Evolutionary conservation across 2,888 invertebrate genomes (phyloP), one percentile per base, ranked within the genome.

Genomic region (Thalpophila matura): DNA sequence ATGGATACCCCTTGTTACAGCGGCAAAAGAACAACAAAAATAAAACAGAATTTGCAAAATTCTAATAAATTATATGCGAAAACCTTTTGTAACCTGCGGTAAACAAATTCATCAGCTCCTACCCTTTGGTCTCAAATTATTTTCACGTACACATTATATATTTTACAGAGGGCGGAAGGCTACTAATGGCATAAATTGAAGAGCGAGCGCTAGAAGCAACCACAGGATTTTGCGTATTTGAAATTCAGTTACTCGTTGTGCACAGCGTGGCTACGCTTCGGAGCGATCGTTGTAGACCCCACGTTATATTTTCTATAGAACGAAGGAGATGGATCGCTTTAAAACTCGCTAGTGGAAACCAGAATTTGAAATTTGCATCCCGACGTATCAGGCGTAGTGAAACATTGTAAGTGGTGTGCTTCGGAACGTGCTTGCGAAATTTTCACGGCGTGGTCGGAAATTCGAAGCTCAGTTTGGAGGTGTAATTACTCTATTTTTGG

Each of bases 181-280:
- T 88, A 89, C 89, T 91, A 92, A 91, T 91, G 89, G 91, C 87
- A 91, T 90, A 91, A 91, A 92, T 91, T 92, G 89, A 89, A 90
- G 89, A 90, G 88, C 87, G 87, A 87, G 86, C 86, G 87, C 83
- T 88, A 78, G 85, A 88, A 87, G 88, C 83, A 88, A 88, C 91
- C 89, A 82, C 90, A 87, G 89, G 89, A 89, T 92, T 92, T 91
- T 90, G 88, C 89, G 88, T 90, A 91, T 91, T 92, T 89, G 89
- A 91, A 92, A 92, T 93, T 92, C 89, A 91, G 91, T 89, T 90
- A 88, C 89, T 89, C 88, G 83, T 83, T 79, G 82, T 79, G 86
- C 85, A 79, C 79, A 79, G 76, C 77, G 76, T 73, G 78, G 82
- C 75, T 83, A 81, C 82, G 86, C 84, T 88, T 88, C 80, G 80